Conservation (phyloP, 2,113 vertebrate genomes). For the Sturnus vulgaris region DNA sequence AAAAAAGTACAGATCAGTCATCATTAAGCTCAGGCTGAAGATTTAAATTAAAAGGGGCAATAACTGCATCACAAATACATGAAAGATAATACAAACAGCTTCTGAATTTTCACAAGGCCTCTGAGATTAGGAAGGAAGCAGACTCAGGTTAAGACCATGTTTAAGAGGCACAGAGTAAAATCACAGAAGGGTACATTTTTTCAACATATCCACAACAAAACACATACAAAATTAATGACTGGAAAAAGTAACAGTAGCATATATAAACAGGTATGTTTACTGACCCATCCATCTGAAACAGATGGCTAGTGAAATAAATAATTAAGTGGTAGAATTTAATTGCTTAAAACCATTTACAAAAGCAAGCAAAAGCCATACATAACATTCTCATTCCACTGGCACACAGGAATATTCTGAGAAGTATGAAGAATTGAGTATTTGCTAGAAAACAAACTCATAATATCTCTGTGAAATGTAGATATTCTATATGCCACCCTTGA, state of each 20-base stretch:
- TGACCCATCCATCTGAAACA: not conserved
- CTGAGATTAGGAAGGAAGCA: not conserved
- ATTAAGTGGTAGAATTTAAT: not conserved
- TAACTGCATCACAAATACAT: not conserved
- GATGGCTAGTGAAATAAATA: not conserved
- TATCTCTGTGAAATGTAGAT: not conserved
- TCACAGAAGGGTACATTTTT: not conserved
- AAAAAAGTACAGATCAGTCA: not conserved
- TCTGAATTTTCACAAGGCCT: not conserved
- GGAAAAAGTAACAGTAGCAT: not conserved
- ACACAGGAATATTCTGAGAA: not conserved
- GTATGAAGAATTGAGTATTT: not conserved
- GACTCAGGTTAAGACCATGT: not conserved
- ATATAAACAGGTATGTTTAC: not conserved
- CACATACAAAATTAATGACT: not conserved
- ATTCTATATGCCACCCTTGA: not conserved
- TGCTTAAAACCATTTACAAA: not conserved
- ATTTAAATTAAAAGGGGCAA: not conserved
- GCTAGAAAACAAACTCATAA: not conserved
- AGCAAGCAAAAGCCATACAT: not conserved
- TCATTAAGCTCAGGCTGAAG: not conserved
- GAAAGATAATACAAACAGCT: not conserved
- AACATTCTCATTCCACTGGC: not conserved
- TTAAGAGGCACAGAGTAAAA: not conserved
- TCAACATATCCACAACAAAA: not conserved